phyloP scores from a whole-genome alignment of 2,797 vertebrate genomes.

The Corythornis leucogaster region DNA sequence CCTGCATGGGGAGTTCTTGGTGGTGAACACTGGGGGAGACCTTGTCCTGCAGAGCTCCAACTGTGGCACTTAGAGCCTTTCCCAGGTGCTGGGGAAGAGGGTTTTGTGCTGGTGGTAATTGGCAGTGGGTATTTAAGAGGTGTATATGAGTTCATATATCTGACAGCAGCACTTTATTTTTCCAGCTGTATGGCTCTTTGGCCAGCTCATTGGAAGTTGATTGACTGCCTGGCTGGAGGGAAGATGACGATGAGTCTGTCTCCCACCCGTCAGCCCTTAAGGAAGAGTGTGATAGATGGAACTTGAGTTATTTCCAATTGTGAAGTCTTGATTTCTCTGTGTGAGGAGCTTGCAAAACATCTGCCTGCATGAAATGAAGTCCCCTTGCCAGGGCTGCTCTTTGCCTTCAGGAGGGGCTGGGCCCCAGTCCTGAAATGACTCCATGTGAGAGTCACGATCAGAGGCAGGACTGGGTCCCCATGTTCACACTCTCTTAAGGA shows the following conservation, averaged over 20 bases:
- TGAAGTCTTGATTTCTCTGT: neutral
- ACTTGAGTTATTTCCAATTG: neutral
- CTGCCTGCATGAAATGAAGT: neutral
- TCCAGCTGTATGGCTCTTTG: neutral
- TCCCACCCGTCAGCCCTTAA: neutral
- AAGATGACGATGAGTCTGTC: neutral
- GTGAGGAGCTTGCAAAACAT: neutral
- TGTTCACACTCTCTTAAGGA: neutral
- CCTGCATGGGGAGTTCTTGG: neutral
- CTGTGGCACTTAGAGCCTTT: rapidly evolving
- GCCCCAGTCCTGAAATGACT: neutral
- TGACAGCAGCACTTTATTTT: neutral
- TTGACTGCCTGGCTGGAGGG: neutral
- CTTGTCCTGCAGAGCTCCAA: rapidly evolving
- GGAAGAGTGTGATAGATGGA: neutral
- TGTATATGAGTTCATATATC: neutral
- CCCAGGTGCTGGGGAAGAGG: neutral
- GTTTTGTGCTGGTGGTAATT: neutral
- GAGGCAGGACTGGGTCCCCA: neutral
- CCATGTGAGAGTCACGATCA: rapidly evolving
- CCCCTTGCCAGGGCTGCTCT: neutral
- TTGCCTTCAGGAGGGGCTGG: neutral
- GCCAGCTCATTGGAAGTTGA: neutral
- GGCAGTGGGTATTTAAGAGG: neutral
- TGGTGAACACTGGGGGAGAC: rapidly evolving